These are phyloP conservation scores for Drosophila subquinaria DNA, from an alignment of 2,888 invertebrate species.

Conservation along the genomic window DNA sequence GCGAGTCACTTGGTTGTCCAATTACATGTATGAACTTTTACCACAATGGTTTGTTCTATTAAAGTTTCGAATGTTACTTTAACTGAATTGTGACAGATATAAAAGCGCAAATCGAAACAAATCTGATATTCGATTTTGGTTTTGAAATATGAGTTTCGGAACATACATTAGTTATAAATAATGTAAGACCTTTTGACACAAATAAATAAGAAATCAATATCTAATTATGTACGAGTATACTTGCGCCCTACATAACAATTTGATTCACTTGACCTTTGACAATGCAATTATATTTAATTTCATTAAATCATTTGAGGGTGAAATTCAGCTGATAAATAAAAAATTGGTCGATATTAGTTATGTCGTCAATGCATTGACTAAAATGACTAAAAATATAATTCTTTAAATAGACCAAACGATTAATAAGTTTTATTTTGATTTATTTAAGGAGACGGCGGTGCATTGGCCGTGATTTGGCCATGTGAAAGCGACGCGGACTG, in stretches of 20 bases:
- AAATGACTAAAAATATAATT: not conserved
- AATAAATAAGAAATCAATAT: constrained; percentile 28
- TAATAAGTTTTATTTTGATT: constrained; percentile 2
- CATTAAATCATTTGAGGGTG: constrained; percentile 34
- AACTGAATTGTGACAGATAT: not conserved
- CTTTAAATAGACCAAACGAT: constrained; percentile 11
- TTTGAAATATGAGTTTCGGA: not conserved
- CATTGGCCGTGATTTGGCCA: constrained; percentile 81
- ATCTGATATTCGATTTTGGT: not conserved
- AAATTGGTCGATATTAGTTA: constrained; percentile 15
- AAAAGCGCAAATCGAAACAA: not conserved
- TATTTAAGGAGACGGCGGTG: constrained; percentile 65
- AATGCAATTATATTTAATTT: constrained; percentile 24
- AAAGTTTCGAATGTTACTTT: not conserved
- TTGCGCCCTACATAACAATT: not conserved
- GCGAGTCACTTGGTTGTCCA: not conserved
- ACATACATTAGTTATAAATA: not conserved
- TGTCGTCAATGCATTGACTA: constrained; percentile 8
- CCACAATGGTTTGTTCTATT: not conserved
- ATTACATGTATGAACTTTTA: not conserved
- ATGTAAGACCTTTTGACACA: not conserved
- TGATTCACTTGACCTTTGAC: constrained; percentile 6
- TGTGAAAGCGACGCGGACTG: constrained; percentile 82
- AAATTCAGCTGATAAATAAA: not conserved
- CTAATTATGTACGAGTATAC: not conserved